Percentiles rank a stretch among this genome's conserved stretches.
Evolutionary conservation across 2,888 invertebrate genomes (phyloP).

Genomic region (Colletes collaris): DNA sequence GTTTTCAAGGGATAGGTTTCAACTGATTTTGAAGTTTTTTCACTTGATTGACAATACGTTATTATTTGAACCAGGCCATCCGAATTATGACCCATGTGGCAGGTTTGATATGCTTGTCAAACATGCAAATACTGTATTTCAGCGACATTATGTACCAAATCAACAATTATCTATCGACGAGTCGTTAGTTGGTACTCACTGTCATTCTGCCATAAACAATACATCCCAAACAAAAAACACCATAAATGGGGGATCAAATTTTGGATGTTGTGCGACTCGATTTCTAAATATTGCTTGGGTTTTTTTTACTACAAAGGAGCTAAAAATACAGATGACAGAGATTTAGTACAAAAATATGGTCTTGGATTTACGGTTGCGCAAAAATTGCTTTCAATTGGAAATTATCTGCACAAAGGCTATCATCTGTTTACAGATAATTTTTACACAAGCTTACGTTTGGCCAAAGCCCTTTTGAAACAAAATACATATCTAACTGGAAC

Average conservation of each 20-base stretch:
- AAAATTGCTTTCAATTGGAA: conserved; percentile 7
- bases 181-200: conserved; percentile 1
- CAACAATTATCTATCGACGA: not conserved
- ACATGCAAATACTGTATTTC: too few relatives aligned
- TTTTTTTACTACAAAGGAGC: conserved; percentile 2
- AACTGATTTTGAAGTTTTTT: too few relatives aligned
- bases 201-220: not conserved
- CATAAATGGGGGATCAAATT: not conserved
- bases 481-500: conserved; percentile 13
- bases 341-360: conserved; percentile 7
- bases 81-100: too few relatives aligned
- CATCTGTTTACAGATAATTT: conserved; percentile 6
- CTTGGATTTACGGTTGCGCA: conserved; percentile 4
- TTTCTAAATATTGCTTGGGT: not conserved
- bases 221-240: not conserved
- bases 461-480: not conserved
- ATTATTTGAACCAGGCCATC: too few relatives aligned
- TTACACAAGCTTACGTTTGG: conserved; percentile 2
- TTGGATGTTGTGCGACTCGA: not conserved
- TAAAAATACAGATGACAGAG: conserved; percentile 5
- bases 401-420: conserved; percentile 10
- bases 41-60: too few relatives aligned
- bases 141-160: not conserved
- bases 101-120: too few relatives aligned
- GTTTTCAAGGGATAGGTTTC: too few relatives aligned